These are phyloP conservation scores for pig (Sus scrofa) DNA, from an alignment of 2,113 vertebrate genomes.

Conservation along the genomic window T2T-Sscrofa CM000822.6:15471001-15471500, in stretches of 20 bases:
- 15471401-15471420: too few relatives aligned
- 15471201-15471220: background rate
- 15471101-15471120: constrained; percentile 2
- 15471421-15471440: too few relatives aligned
- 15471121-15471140: background rate
- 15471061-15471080: background rate
- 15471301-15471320: fast-evolving
- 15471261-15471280: background rate
- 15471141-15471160: background rate
- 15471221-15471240: background rate
- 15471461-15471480: too few relatives aligned
- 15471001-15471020: background rate
- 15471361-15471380: background rate
- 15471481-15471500: too few relatives aligned
- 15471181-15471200: background rate
- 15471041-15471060: background rate
- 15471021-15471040: background rate
- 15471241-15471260: background rate
- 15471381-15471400: background rate
- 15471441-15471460: too few relatives aligned
- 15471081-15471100: background rate
- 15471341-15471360: background rate
- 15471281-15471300: background rate
- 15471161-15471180: background rate
- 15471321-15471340: background rate